Evolutionary conservation across 2,113 vertebrate genomes (phyloP), one percentile per base, ranked within the genome.

Genomic region (Axis porcinus): DNA sequence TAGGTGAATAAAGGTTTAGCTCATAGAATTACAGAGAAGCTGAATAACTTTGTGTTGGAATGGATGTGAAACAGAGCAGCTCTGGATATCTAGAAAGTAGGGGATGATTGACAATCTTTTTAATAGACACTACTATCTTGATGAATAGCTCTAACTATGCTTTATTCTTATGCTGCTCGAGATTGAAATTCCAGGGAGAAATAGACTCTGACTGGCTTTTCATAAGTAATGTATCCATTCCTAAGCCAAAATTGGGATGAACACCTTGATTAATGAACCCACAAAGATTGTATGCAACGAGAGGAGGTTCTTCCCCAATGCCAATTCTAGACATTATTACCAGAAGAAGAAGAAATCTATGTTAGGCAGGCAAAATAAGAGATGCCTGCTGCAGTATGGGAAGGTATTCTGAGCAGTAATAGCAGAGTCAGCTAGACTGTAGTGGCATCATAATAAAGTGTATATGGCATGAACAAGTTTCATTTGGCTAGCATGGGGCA

Each of bases 1-100:
- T 85, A 82, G 55, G 76, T 84, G 10, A 23, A 55, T 13, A 74
- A 62, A 58, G 5, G 3, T 62, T 97, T 86, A 50, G 36, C 15
- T 90, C 23, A 36, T 70, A 47, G 28, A 74, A 74, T 81, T 97
- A 88, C 21, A 90, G 62, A 92, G 86, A 90, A 87, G 57, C 64
- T 95, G 74, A 50, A 30, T 83, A 96, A 95, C 78, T 95, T 89
- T 83, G 3, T 62, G 4, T 96, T 58, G 58, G 52, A 82, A 90
- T 76, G 25, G 50, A n/a, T 87, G 3, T 92, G 62, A 94, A 97
- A 74, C 17, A 54, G 50, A 94, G 27, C 40, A 79, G 50, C 21
- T 79, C 4, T 92, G 6, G 36, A 40, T 62, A 62, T 62, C 60
- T 62, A 97, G 27, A 84, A 94, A 94, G 28, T 67, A 83, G 52